Percentiles rank a stretch among this genome's conserved stretches.
phyloP scores from a whole-genome alignment of 2,797 vertebrate species.

The Notoglanidium macrostoma region DNA sequence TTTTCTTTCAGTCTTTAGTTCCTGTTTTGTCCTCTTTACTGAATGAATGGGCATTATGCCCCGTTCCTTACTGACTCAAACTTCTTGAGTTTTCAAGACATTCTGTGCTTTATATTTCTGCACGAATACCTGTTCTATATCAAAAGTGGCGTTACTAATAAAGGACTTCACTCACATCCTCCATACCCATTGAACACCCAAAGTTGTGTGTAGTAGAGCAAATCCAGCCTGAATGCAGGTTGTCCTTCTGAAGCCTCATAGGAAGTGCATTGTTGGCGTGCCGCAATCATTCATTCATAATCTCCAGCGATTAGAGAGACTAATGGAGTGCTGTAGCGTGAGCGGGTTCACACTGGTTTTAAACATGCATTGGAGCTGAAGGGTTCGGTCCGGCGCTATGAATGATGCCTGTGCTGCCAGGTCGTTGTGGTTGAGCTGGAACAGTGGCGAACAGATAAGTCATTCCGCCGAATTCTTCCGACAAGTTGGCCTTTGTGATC shows the following conservation, averaged over 20 bases:
- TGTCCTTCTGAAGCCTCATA: conserved; percentile 21
- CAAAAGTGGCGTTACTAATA: not conserved
- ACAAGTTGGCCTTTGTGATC: conserved; percentile 21
- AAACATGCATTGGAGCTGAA: conserved; percentile 9
- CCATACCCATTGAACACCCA: not conserved
- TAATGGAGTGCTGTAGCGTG: conserved; percentile 20
- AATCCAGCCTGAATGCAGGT: conserved; percentile 24
- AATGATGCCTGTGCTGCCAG: conserved; percentile 28
- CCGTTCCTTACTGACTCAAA: not conserved
- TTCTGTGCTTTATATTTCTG: not conserved
- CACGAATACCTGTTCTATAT: conserved; percentile 4
- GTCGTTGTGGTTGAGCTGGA: conserved; percentile 29
- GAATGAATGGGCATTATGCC: not conserved
- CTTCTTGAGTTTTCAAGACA: not conserved
- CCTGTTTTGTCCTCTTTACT: not conserved
- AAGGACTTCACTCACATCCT: not conserved
- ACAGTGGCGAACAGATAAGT: not conserved
- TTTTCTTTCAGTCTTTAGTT: not conserved
- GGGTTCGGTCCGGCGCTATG: conserved; percentile 10
- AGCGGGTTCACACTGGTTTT: not conserved
- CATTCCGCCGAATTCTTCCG: conserved; percentile 9
- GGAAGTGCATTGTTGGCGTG: conserved; percentile 26
- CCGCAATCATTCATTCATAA: conserved; percentile 47
- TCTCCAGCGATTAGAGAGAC: conserved; percentile 31
- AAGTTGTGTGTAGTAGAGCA: not conserved